Conservation (phyloP, 2,113 vertebrate species). For the Cisticola juncidis region DNA sequence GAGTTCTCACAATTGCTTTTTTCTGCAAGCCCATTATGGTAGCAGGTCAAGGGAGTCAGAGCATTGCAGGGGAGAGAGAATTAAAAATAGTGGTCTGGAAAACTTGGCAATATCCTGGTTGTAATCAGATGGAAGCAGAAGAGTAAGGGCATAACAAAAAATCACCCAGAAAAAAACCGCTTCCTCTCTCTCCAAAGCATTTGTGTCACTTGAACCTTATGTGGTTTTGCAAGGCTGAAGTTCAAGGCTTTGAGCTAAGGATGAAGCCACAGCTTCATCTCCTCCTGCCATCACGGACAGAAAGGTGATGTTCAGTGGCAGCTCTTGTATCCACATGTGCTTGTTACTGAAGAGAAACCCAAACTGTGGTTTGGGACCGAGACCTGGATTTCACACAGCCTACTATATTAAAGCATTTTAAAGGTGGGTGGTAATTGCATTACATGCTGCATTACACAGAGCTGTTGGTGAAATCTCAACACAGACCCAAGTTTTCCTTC, state of each 20-base stretch:
- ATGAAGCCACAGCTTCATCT: neutral
- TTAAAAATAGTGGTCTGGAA: slow-evolving; percentile 8
- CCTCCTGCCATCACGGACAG: neutral
- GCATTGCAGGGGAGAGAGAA: neutral
- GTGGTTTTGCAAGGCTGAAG: neutral
- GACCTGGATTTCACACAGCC: neutral
- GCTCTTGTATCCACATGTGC: neutral
- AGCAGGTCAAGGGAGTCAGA: slow-evolving; percentile 10
- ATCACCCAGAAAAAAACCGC: neutral
- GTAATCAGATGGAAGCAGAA: neutral
- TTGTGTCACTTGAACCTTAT: neutral
- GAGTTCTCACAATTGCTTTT: slow-evolving; percentile 42
- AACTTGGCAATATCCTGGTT: neutral
- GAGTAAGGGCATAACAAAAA: neutral
- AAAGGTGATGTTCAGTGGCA: neutral
- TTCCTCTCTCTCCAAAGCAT: neutral
- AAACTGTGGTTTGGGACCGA: neutral
- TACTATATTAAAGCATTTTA: neutral
- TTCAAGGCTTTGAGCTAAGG: neutral
- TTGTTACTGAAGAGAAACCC: neutral
- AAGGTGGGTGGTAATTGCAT: neutral
- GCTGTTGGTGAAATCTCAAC: neutral
- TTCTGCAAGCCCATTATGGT: neutral
- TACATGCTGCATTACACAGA: neutral
- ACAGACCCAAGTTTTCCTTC: neutral